Evolutionary conservation across 2,113 vertebrate species (phyloP).

Genomic region (Pipa parva): DNA sequence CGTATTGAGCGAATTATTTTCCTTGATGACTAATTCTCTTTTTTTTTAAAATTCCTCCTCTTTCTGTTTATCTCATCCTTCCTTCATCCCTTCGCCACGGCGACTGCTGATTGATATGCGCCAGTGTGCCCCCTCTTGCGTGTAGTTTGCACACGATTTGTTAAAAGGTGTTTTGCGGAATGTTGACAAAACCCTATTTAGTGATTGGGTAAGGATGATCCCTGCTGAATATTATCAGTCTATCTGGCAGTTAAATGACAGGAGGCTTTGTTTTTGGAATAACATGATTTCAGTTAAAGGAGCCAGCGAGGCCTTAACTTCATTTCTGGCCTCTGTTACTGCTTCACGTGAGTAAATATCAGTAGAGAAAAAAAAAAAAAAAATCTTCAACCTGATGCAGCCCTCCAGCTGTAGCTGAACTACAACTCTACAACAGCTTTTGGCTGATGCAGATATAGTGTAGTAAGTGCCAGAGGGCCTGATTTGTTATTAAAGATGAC

Average conservation of each 20-base stretch:
- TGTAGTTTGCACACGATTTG: neutral
- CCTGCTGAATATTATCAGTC: neutral
- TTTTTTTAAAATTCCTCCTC: neutral
- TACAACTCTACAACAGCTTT: no score
- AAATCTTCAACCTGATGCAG: no score
- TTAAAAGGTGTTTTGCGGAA: neutral
- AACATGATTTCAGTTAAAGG: neutral
- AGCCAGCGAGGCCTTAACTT: neutral
- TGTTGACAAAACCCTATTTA: neutral
- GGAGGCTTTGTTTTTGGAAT: neutral
- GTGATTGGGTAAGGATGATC: neutral
- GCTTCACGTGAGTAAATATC: neutral
- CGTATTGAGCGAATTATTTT: neutral
- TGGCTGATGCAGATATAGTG: no score
- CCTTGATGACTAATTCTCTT: conserved; percentile 2
- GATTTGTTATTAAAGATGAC: no score
- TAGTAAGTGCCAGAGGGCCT: no score
- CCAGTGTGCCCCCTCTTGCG: neutral
- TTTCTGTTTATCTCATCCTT: neutral
- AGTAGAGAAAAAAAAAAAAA: no score
- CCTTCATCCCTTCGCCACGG: neutral
- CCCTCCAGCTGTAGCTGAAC: no score
- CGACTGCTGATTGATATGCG: neutral
- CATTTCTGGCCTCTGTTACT: neutral
- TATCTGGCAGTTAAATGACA: neutral